Conservation (phyloP, 1,140 invertebrate species). For the Whitmania pigra region DNA sequence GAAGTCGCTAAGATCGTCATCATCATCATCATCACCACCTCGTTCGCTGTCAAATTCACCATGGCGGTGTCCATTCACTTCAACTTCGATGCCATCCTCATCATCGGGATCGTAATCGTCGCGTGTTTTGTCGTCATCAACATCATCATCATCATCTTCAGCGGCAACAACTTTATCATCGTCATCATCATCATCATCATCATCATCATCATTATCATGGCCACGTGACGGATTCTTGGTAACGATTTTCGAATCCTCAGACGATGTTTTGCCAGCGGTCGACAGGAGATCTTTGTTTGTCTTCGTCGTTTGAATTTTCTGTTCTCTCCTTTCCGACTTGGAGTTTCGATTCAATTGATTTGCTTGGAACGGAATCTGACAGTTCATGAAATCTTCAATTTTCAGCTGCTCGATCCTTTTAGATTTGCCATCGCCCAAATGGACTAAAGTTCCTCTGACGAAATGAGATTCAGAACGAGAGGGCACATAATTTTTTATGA, state of each 20-base stretch:
- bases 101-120: neutral
- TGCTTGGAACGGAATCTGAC: neutral
- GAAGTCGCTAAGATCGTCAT: conserved; percentile 38
- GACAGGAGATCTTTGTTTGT: neutral
- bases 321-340: neutral
- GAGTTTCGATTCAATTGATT: neutral
- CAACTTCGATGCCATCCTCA: neutral
- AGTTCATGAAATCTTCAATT: conserved; percentile 44
- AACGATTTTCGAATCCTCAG: neutral
- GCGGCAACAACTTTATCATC: neutral
- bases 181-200: neutral
- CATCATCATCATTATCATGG: neutral
- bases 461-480: conserved; percentile 43
- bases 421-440: conserved; percentile 59
- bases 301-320: neutral
- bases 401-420: conserved; percentile 59
- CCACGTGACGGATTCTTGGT: neutral
- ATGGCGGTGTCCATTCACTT: neutral
- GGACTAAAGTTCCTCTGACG: conserved; percentile 55
- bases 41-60: neutral
- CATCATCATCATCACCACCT: neutral
- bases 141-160: neutral
- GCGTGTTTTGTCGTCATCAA: neutral
- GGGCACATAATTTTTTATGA: neutral
- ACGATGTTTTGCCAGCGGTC: neutral